phyloP scores from a whole-genome alignment of 2,113 vertebrate species.

The Asarcornis scutulata region DNA sequence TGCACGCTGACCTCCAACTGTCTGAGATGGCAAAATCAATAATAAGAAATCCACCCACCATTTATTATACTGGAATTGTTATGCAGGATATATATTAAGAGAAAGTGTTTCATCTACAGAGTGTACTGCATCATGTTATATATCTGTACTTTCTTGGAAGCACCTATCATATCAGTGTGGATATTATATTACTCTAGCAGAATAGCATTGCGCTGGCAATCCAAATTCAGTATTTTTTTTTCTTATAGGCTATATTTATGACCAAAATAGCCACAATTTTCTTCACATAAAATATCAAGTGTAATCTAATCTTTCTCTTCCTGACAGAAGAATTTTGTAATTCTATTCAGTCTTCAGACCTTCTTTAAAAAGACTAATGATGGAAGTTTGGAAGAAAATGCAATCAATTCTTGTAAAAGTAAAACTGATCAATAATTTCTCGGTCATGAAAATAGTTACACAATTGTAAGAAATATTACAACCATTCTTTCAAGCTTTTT shows the following conservation, averaged over 20 bases:
- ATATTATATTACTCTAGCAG: constrained; percentile 33
- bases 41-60: not conserved
- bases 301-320: constrained; percentile 57
- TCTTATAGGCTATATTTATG: constrained; percentile 46
- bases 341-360: constrained; percentile 31
- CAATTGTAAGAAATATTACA: not conserved
- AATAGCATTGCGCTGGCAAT: not conserved
- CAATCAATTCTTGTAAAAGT: not conserved
- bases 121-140: not conserved
- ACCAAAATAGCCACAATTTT: constrained; percentile 54
- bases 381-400: constrained; percentile 8
- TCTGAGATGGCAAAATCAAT: constrained; percentile 13
- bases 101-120: not conserved
- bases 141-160: constrained; percentile 1
- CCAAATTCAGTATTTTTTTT: constrained; percentile 1
- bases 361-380: constrained; percentile 31
- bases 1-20: constrained; percentile 10
- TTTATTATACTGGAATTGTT: constrained; percentile 33
- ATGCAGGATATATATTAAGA: constrained; percentile 30
- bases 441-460: not conserved
- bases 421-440: not conserved
- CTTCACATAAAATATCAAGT: constrained; percentile 30
- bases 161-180: constrained; percentile 2
- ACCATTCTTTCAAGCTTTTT: not conserved
- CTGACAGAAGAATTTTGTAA: constrained; percentile 35